Conservation (phyloP, 1,140 invertebrate species). For the Cyclina sinensis region DNA sequence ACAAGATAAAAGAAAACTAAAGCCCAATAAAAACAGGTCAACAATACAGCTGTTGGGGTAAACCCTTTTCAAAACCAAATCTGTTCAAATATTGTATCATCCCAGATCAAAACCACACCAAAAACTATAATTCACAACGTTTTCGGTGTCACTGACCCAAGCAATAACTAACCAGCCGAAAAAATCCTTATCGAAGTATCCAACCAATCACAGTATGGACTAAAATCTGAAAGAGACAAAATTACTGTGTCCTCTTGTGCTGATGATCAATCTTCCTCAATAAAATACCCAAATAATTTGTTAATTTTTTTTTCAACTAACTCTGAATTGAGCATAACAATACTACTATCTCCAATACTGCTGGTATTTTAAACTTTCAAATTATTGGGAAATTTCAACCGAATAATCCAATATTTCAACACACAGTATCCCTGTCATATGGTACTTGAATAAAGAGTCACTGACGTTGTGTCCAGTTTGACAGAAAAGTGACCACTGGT, state of each 20-base stretch:
- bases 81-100: neutral
- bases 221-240: neutral
- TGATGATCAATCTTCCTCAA: neutral
- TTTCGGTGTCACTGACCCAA: neutral
- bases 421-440: neutral
- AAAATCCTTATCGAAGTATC: neutral
- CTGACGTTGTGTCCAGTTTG: constrained; percentile 2
- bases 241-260: neutral
- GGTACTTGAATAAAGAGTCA: neutral
- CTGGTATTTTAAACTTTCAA: neutral
- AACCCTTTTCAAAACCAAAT: neutral
- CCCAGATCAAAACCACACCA: neutral
- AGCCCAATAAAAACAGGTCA: neutral
- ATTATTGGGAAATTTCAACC: constrained; percentile 4
- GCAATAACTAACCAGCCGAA: neutral
- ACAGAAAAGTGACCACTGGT: neutral
- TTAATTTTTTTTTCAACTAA: neutral
- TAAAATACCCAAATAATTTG: neutral
- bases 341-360: neutral
- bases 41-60: neutral
- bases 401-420: constrained; percentile 19
- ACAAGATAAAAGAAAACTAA: constrained; percentile 19
- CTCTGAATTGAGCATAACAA: neutral
- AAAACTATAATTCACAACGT: neutral
- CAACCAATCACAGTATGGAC: neutral